phyloP scores from a whole-genome alignment of 2,888 invertebrate species.

The Koerneria pararmatus region DNA sequence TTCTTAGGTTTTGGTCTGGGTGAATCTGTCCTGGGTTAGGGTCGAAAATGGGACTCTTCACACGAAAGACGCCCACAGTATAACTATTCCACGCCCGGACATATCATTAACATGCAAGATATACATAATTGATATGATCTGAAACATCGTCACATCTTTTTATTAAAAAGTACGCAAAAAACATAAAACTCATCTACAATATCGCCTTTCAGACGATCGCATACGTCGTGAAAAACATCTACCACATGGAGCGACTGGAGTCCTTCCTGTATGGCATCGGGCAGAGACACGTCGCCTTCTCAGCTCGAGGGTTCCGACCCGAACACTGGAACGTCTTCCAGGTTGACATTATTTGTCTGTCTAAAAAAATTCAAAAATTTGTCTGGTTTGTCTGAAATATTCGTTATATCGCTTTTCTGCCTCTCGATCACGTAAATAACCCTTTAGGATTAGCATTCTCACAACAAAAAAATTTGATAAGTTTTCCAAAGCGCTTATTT shows the following conservation, averaged over 20 bases:
- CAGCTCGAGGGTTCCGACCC: constrained; percentile 51
- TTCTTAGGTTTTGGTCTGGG: too few relatives aligned
- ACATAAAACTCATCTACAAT: not conserved
- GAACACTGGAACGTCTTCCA: constrained; percentile 56
- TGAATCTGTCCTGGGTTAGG: too few relatives aligned
- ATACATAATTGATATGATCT: not conserved
- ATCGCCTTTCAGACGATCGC: constrained; percentile 48
- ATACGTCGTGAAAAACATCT: constrained; percentile 53
- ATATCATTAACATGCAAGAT: too few relatives aligned
- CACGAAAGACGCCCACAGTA: too few relatives aligned
- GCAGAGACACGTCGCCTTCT: constrained; percentile 48
- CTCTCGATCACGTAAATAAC: too few relatives aligned
- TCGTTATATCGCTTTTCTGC: too few relatives aligned
- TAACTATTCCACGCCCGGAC: too few relatives aligned
- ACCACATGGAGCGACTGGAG: constrained; percentile 49
- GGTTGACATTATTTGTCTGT: constrained; percentile 27
- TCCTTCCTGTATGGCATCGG: constrained; percentile 47
- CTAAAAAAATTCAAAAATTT: not conserved
- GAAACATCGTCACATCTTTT: not conserved
- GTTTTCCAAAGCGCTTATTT: too few relatives aligned
- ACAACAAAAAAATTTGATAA: too few relatives aligned
- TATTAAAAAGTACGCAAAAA: not conserved
- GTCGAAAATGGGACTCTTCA: too few relatives aligned
- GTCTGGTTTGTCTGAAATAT: too few relatives aligned
- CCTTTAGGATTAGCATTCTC: too few relatives aligned